Conservation (phyloP, 2,113 vertebrate genomes). For the Candoia aspera region DNA sequence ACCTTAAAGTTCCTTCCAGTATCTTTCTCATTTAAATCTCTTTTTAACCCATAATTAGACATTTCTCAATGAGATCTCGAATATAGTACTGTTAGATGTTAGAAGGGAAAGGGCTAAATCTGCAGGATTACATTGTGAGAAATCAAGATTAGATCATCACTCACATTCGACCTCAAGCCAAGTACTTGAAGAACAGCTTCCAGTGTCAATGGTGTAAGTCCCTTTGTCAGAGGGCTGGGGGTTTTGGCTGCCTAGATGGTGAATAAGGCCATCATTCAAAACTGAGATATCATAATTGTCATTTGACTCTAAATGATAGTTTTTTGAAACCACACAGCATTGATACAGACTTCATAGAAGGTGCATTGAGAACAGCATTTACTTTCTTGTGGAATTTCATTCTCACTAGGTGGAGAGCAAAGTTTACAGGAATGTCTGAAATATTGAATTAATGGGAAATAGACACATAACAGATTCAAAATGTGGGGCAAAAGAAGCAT, state of each 20-base stretch:
- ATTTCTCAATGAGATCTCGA: not conserved
- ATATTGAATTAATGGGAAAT: constrained; percentile 24
- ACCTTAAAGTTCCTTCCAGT: not conserved
- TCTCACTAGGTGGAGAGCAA: constrained; percentile 69
- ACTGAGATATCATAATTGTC: constrained; percentile 74
- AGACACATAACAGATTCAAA: not conserved
- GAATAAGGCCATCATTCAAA: constrained; percentile 79
- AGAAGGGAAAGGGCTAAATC: not conserved
- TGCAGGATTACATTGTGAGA: not conserved
- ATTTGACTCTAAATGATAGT: constrained; percentile 62
- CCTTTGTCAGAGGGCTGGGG: constrained; percentile 74
- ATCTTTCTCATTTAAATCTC: constrained; percentile 11
- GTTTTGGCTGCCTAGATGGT: constrained; percentile 77
- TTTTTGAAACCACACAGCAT: constrained; percentile 78
- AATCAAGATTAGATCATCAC: constrained; percentile 26
- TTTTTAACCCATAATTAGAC: not conserved
- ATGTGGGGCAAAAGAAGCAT: not conserved
- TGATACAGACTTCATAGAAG: constrained; percentile 73
- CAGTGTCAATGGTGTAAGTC: constrained; percentile 77
- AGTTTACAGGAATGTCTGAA: constrained; percentile 77
- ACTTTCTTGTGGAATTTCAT: constrained; percentile 70
- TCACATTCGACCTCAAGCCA: constrained; percentile 85
- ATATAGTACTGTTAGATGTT: not conserved
- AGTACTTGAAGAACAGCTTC: constrained; percentile 77
- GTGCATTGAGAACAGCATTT: constrained; percentile 77